Conservation (phyloP, 1,140 invertebrate genomes). For the Tyrophagus putrescentiae region DNA sequence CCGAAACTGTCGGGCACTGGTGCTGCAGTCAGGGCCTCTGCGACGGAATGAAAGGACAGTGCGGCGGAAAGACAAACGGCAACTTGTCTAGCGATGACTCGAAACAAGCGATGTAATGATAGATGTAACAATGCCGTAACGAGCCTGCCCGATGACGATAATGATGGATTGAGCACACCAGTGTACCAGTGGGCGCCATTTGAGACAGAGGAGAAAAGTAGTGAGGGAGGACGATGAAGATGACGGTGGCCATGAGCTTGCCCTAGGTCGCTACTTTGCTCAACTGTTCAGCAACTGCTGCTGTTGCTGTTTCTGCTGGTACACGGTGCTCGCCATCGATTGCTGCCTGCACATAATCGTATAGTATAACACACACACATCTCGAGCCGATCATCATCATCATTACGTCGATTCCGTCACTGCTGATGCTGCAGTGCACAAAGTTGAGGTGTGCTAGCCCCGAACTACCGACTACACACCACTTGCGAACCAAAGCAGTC, state of each 20-base stretch:
- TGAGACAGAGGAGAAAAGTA: no score
- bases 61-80: background rate
- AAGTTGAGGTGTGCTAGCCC: constrained; percentile 5
- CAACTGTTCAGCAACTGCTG: background rate
- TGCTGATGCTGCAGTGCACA: background rate
- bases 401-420: no score
- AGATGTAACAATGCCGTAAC: constrained; percentile 8
- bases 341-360: constrained; percentile 4
- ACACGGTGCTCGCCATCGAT: background rate
- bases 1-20: no score
- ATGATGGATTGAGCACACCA: constrained; percentile 13
- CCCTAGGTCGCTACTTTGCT: background rate
- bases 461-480: no score
- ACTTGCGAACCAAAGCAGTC: constrained; percentile 6
- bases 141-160: constrained; percentile 10
- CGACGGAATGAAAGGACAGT: background rate
- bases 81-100: constrained; percentile 4
- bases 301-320: background rate
- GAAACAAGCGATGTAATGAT: constrained; percentile 10
- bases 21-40: background rate
- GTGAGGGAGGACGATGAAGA: no score
- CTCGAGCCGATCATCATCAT: constrained; percentile 12
- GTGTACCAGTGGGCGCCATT: background rate
- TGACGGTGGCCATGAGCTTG: no score
- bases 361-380: no score